Conservation (phyloP, 92 coral and sea anemone species). For the Umimayanthus chanpuru region DNA sequence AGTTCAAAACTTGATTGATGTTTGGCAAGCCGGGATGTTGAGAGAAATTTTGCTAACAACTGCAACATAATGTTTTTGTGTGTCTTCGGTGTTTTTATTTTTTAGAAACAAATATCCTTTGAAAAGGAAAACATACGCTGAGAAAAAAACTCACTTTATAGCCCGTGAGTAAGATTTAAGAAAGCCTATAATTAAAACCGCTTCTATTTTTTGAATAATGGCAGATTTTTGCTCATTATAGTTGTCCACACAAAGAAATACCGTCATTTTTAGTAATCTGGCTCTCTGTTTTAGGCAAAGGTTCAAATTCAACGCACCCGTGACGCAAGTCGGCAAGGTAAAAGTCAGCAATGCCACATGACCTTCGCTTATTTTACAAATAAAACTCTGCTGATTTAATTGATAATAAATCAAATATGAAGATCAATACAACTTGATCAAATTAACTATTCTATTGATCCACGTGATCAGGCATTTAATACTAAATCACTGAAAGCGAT, state of each 20-base stretch:
- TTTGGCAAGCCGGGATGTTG: background rate
- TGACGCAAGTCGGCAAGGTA: too few relatives aligned
- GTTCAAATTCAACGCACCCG: background rate
- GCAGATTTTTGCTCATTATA: too few relatives aligned
- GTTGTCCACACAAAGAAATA: too few relatives aligned
- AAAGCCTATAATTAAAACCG: background rate
- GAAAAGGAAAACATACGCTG: too few relatives aligned
- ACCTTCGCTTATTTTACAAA: conserved; percentile 16
- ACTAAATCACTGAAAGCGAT: background rate
- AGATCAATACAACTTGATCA: conserved; percentile 23
- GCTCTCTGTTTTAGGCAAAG: background rate
- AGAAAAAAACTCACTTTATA: too few relatives aligned
- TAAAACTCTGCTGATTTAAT: background rate
- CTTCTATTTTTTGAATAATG: too few relatives aligned
- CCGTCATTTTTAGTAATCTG: too few relatives aligned
- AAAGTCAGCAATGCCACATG: background rate
- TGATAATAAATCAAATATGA: conserved; percentile 3
- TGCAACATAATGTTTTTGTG: too few relatives aligned
- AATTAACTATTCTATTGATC: background rate
- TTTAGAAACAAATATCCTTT: too few relatives aligned
- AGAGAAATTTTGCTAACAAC: too few relatives aligned
- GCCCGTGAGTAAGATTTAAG: too few relatives aligned
- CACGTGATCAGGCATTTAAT: background rate
- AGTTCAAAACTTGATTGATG: background rate
- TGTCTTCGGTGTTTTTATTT: too few relatives aligned